phyloP scores from a whole-genome alignment of 2,888 invertebrate genomes.

The Liposcelis brunnea region DNA sequence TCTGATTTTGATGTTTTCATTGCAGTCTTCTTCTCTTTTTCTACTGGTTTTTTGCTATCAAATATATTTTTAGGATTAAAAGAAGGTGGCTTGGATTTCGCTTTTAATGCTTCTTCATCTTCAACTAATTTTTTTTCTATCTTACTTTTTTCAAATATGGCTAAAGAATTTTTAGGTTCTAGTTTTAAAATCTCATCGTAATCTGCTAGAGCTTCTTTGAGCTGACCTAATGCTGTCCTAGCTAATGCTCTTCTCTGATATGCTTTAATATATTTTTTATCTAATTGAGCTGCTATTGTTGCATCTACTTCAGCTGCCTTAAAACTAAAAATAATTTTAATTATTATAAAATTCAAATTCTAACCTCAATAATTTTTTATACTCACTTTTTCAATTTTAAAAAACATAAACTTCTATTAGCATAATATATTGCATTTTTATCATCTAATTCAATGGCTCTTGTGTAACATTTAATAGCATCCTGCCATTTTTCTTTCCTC shows the following conservation, averaged over 20 bases:
- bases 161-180: constrained; percentile 64
- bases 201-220: constrained; percentile 53
- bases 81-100: constrained; percentile 12
- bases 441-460: constrained; percentile 70
- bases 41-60: constrained; percentile 7
- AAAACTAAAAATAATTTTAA: constrained; percentile 33
- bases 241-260: constrained; percentile 64
- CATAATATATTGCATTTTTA: constrained; percentile 61
- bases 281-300: constrained; percentile 56
- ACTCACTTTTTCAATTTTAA: constrained; percentile 63
- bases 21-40: constrained; percentile 6
- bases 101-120: constrained; percentile 13
- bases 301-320: constrained; percentile 65
- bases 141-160: constrained; percentile 23
- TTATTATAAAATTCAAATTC: too few relatives aligned
- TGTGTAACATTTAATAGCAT: constrained; percentile 73
- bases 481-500: constrained; percentile 57
- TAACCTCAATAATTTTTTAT: too few relatives aligned
- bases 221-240: constrained; percentile 50
- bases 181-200: constrained; percentile 47
- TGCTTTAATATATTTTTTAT: constrained; percentile 68
- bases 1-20: background rate
- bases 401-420: constrained; percentile 76
- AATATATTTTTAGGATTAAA: constrained; percentile 7
- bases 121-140: constrained; percentile 17